A percentile compares a stretch with the other conserved stretches of the same genome.
Conservation (phyloP, 2,888 invertebrate species). For the Drosophila yooni region DNA sequence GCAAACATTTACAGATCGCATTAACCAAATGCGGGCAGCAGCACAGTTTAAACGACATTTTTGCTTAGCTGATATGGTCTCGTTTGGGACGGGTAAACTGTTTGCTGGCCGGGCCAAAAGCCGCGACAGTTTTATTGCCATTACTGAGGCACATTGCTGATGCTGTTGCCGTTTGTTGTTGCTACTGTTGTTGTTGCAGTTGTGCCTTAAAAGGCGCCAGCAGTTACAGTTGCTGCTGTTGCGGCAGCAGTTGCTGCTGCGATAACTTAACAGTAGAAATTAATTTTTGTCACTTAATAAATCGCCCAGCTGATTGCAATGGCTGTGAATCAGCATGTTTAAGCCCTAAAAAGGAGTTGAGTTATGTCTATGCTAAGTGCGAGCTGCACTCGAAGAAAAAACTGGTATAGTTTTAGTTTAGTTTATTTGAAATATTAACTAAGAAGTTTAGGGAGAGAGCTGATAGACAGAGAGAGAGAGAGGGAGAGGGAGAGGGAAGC, state of each 20-base stretch:
- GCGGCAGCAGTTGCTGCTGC: slow-evolving; percentile 38
- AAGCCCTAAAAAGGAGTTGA: slow-evolving; percentile 21
- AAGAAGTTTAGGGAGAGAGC: neutral
- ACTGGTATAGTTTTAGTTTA: neutral
- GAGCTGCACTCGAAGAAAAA: neutral
- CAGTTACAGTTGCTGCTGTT: slow-evolving; percentile 47
- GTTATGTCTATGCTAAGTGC: slow-evolving; percentile 16
- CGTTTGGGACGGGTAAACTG: slow-evolving; percentile 64
- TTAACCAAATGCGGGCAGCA: slow-evolving; percentile 81
- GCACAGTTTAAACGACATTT: slow-evolving; percentile 79
- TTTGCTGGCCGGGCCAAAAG: slow-evolving; percentile 39
- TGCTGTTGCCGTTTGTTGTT: slow-evolving; percentile 29
- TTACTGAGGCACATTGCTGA: slow-evolving; percentile 26
- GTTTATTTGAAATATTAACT: neutral
- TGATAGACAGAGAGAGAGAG: neutral
- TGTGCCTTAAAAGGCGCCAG: slow-evolving; percentile 70
- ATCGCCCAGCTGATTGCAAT: slow-evolving; percentile 61
- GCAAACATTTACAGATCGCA: slow-evolving; percentile 57
- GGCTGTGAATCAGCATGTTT: slow-evolving; percentile 10
- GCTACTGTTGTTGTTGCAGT: slow-evolving; percentile 40
- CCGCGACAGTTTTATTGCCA: slow-evolving; percentile 81
- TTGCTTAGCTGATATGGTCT: slow-evolving; percentile 77
- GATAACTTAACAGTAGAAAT: slow-evolving; percentile 83
- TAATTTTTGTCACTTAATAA: slow-evolving; percentile 85
- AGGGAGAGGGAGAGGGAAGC: neutral